These are phyloP conservation scores for Drosophila navojoa DNA, from an alignment of 1,140 invertebrate genomes.

Conservation along the genomic window DNA sequence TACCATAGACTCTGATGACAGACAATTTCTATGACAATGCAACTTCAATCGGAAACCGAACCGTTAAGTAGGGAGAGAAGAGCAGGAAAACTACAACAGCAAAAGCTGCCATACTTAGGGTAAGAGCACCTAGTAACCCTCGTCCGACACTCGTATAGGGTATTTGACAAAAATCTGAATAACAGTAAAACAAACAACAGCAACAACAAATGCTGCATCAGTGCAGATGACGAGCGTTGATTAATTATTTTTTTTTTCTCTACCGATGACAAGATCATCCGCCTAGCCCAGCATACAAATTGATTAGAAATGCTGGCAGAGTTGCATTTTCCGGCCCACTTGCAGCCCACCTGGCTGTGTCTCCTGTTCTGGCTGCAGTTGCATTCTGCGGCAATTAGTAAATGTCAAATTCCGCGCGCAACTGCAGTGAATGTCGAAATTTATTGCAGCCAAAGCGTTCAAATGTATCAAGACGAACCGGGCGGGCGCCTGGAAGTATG, in stretches of 20 bases:
- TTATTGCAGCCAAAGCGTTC: slow-evolving; percentile 58
- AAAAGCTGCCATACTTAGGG: too few species aligned
- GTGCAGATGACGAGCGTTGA: slow-evolving; percentile 46
- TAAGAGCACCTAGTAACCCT: not conserved
- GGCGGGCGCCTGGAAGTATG: slow-evolving; percentile 49
- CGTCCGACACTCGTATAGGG: not conserved
- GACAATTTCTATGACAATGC: too few species aligned
- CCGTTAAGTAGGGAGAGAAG: too few species aligned
- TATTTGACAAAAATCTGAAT: slow-evolving; percentile 14
- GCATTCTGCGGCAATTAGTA: slow-evolving; percentile 44
- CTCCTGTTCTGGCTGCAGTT: not conserved
- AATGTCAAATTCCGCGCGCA: slow-evolving; percentile 42
- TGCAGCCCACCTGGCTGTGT: not conserved
- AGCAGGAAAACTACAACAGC: too few species aligned
- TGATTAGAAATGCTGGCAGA: slow-evolving; percentile 40
- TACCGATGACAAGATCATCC: slow-evolving; percentile 38
- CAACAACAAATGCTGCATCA: not conserved
- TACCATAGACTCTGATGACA: too few species aligned
- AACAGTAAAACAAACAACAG: slow-evolving; percentile 16
- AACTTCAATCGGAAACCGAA: too few species aligned
- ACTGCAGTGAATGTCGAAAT: slow-evolving; percentile 66
- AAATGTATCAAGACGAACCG: slow-evolving; percentile 40
- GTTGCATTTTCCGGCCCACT: not conserved
- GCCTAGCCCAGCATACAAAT: slow-evolving; percentile 8
- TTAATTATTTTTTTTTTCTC: slow-evolving; percentile 62